A percentile compares a stretch with the other conserved stretches of the same genome.
These are phyloP conservation scores for Sakesphorus luctuosus DNA, from an alignment of 2,113 vertebrate species.

Conservation along the genomic window DNA sequence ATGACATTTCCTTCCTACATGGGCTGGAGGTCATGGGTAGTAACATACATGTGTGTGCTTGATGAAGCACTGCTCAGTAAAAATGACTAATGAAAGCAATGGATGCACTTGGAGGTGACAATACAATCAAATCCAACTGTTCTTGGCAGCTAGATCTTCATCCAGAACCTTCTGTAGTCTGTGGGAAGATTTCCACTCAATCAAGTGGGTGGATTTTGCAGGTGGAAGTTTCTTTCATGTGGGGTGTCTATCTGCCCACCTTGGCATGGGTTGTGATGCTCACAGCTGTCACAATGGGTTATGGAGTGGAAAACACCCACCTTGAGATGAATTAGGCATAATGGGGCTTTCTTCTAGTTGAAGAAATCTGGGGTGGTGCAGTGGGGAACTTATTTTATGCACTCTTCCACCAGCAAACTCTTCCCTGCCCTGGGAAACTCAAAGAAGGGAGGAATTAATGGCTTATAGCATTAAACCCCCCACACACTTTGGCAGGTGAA, in stretches of 20 bases:
- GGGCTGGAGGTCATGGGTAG: background rate
- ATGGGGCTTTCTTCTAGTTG: too few relatives aligned
- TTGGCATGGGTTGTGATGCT: background rate
- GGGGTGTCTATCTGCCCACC: background rate
- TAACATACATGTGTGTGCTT: too few relatives aligned
- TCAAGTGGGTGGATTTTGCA: background rate
- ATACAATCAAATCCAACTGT: background rate
- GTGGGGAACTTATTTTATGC: too few relatives aligned
- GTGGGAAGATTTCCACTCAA: background rate
- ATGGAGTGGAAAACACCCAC: background rate
- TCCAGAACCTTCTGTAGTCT: background rate
- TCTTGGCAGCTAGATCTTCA: background rate
- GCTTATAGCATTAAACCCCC: too few relatives aligned
- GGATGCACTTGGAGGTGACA: conserved; percentile 6
- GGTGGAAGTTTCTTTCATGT: background rate
- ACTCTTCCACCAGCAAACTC: too few relatives aligned
- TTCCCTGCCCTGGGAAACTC: too few relatives aligned
- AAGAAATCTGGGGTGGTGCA: too few relatives aligned
- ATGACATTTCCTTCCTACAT: background rate
- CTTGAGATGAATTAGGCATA: too few relatives aligned
- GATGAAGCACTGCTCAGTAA: background rate
- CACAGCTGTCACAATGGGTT: rapidly evolving
- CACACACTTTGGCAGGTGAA: too few relatives aligned
- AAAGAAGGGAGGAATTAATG: too few relatives aligned
- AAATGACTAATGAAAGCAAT: background rate